A percentile compares a stretch with the other conserved stretches of the same genome.
Evolutionary conservation across 1,140 invertebrate genomes (phyloP).

Genomic region (Achatina immaculata): DNA sequence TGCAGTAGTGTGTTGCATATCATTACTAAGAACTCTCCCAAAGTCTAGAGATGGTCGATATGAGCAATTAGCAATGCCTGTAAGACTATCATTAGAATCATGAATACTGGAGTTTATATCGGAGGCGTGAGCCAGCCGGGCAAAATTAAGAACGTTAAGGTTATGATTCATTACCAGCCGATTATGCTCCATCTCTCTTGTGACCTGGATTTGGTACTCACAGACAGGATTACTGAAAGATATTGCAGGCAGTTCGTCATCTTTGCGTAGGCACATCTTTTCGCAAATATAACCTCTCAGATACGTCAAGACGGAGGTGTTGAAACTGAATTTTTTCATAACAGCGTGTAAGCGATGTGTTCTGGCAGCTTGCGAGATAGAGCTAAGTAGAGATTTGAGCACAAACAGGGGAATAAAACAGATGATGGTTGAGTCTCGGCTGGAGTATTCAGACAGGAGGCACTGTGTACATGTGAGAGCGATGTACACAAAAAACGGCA

Average conservation of each 20-base stretch:
- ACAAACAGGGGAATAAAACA: slow-evolving; percentile 54
- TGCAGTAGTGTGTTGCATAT: slow-evolving; percentile 16
- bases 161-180: not conserved
- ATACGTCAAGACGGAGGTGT: not conserved
- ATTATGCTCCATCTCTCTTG: not conserved
- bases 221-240: slow-evolving; percentile 38
- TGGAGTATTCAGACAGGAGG: not conserved
- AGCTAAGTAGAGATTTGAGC: slow-evolving; percentile 45
- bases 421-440: slow-evolving; percentile 35
- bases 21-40: not conserved
- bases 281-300: not conserved
- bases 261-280: not conserved
- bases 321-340: slow-evolving; percentile 17
- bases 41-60: slow-evolving; percentile 1
- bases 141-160: not conserved
- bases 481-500: slow-evolving; percentile 51
- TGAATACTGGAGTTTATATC: not conserved
- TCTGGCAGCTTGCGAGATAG: slow-evolving; percentile 50
- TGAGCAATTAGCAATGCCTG: slow-evolving; percentile 23
- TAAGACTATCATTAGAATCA: not conserved
- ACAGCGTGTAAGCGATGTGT: slow-evolving; percentile 46
- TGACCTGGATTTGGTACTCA: not conserved
- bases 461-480: slow-evolving; percentile 38
- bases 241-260: slow-evolving; percentile 20
- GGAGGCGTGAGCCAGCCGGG: not conserved